A percentile compares a stretch with the other conserved stretches of the same genome.
Conservation (phyloP, 2,888 invertebrate species). For the Cheilosia vernalis region DNA sequence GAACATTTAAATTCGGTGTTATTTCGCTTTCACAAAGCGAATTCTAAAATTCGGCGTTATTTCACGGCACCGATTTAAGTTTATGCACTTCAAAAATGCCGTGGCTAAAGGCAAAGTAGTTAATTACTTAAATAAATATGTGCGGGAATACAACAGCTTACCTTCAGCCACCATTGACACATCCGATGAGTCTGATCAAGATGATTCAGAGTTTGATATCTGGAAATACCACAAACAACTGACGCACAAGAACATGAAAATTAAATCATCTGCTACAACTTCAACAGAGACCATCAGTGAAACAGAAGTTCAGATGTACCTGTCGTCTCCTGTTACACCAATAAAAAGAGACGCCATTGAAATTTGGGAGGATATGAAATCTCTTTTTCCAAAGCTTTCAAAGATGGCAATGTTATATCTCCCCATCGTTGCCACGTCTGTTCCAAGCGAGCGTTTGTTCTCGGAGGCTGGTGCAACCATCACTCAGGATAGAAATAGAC, state of each 20-base stretch:
- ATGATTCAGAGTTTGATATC: too few relatives aligned
- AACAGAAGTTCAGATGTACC: slow-evolving; percentile 77
- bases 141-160: slow-evolving; percentile 20
- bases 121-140: slow-evolving; percentile 36
- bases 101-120: slow-evolving; percentile 47
- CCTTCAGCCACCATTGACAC: slow-evolving; percentile 27
- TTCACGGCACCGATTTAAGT: slow-evolving; percentile 56
- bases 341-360: slow-evolving; percentile 67
- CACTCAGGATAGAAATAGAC: slow-evolving; percentile 4
- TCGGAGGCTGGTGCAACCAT: slow-evolving; percentile 79
- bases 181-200: too few relatives aligned
- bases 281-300: slow-evolving; percentile 40
- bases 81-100: slow-evolving; percentile 44
- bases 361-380: slow-evolving; percentile 26
- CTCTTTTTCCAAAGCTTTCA: slow-evolving; percentile 62
- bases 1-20: too few relatives aligned
- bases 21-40: too few relatives aligned
- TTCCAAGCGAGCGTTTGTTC: slow-evolving; percentile 79
- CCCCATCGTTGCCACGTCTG: slow-evolving; percentile 78
- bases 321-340: slow-evolving; percentile 77
- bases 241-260: slow-evolving; percentile 46
- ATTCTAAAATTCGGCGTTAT: too few relatives aligned
- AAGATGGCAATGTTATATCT: slow-evolving; percentile 78
- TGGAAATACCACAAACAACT: slow-evolving; percentile 60
- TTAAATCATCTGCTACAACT: slow-evolving; percentile 33